phyloP scores from a whole-genome alignment of 2,797 vertebrate species.

The Phoeniculus purpureus region DNA sequence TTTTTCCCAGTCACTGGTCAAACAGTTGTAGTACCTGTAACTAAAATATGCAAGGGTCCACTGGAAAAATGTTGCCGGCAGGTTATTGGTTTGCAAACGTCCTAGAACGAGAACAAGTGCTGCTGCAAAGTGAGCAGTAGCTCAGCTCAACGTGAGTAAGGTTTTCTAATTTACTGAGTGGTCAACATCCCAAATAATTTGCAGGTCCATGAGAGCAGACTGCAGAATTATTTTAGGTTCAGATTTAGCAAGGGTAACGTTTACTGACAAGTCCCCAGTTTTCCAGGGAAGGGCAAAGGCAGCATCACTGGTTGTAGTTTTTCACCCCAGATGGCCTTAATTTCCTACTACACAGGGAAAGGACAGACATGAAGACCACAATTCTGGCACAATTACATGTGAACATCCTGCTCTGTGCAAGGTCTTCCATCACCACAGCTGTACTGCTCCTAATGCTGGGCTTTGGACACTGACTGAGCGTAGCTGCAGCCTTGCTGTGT shows the following conservation, averaged over 20 bases:
- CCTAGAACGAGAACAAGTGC: not conserved
- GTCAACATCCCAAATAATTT: not conserved
- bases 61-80: not conserved
- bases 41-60: not conserved
- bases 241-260: not conserved
- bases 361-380: not conserved
- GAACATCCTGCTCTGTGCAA: not conserved
- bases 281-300: not conserved
- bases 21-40: not conserved
- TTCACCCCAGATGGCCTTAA: not conserved
- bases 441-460: not conserved
- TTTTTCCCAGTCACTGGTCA: not conserved
- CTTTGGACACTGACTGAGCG: not conserved
- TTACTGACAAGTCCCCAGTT: not conserved
- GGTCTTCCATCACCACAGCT: not conserved
- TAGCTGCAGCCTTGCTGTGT: not conserved
- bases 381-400: not conserved
- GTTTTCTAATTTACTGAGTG: not conserved
- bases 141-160: not conserved
- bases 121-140: not conserved
- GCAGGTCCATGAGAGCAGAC: not conserved
- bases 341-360: not conserved
- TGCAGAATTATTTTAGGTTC: not conserved
- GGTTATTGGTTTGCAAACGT: not conserved
- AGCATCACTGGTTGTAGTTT: not conserved